Evolutionary conservation across 2,113 vertebrate species (phyloP).

Genomic region (Potamarius usumacintae): DNA sequence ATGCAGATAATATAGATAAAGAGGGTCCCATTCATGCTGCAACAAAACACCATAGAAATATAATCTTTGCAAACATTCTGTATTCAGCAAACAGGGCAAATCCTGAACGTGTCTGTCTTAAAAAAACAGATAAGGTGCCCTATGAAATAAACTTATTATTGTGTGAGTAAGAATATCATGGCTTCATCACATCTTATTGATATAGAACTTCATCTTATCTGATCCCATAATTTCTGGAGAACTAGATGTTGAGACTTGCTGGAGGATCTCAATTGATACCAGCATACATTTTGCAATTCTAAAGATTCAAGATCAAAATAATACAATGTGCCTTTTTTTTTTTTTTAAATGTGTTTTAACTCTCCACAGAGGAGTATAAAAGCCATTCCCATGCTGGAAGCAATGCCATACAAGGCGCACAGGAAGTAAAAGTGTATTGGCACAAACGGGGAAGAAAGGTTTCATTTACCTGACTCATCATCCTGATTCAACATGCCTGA

Average conservation of each 20-base stretch:
- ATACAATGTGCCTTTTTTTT: background rate
- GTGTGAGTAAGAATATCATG: background rate
- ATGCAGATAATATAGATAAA: background rate
- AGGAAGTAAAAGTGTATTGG: constrained; percentile 40
- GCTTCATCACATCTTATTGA: background rate
- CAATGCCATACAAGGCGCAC: background rate
- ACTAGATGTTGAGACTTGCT: background rate
- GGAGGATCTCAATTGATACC: background rate
- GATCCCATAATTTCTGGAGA: background rate
- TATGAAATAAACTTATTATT: background rate
- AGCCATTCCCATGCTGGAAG: background rate
- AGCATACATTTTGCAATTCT: background rate
- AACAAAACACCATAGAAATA: background rate
- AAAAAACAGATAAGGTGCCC: background rate
- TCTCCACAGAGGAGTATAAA: background rate
- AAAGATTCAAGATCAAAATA: background rate
- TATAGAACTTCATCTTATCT: background rate
- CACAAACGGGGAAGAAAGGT: constrained; percentile 32
- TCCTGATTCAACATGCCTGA: constrained; percentile 33
- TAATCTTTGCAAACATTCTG: background rate
- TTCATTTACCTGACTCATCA: constrained; percentile 30
- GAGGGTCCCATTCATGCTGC: background rate
- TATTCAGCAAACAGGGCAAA: background rate
- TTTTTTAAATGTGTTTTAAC: background rate
- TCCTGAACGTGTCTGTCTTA: background rate